A percentile compares a stretch with the other conserved stretches of the same genome.
phyloP scores from a whole-genome alignment of 2,797 vertebrate genomes.

The Selene dorsalis region DNA sequence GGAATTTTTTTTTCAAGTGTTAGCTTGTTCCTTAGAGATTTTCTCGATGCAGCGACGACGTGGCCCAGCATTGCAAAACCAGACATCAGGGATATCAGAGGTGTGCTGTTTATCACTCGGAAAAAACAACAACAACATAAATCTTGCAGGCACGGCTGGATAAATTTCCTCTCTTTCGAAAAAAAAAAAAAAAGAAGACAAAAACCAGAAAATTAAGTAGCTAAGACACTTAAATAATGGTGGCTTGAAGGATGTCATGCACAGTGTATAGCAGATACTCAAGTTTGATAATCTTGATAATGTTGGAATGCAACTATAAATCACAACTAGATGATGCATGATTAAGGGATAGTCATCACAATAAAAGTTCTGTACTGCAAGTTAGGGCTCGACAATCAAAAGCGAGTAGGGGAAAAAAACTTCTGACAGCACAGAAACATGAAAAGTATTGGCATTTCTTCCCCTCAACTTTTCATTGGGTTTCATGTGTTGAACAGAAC shows the following conservation, averaged over 20 bases:
- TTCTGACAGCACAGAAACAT: constrained; percentile 41
- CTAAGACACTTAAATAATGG: constrained; percentile 77
- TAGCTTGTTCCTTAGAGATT: constrained; percentile 56
- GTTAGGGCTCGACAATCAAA: constrained; percentile 49
- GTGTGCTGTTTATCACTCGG: constrained; percentile 44
- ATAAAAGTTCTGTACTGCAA: constrained; percentile 56
- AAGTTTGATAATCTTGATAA: constrained; percentile 60
- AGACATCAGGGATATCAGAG: constrained; percentile 44
- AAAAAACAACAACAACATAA: constrained; percentile 21
- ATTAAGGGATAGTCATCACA: constrained; percentile 51
- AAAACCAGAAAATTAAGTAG: constrained; percentile 63
- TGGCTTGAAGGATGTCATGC: constrained; percentile 75
- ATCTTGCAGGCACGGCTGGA: constrained; percentile 76
- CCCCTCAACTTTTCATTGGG: constrained; percentile 27
- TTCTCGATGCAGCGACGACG: constrained; percentile 49
- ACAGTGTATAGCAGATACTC: constrained; percentile 70
- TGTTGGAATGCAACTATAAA: constrained; percentile 75
- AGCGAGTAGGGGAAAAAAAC: constrained; percentile 36
- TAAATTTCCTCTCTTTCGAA: constrained; percentile 63
- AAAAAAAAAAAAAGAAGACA: constrained; percentile 43
- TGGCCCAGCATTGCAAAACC: constrained; percentile 61
- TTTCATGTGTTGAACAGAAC: constrained; percentile 43
- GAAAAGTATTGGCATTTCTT: constrained; percentile 35
- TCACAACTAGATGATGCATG: constrained; percentile 58
- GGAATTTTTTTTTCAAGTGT: constrained; percentile 69